phyloP scores from a whole-genome alignment of 2,113 vertebrate species.

The Melanerpes aurifrons region DNA sequence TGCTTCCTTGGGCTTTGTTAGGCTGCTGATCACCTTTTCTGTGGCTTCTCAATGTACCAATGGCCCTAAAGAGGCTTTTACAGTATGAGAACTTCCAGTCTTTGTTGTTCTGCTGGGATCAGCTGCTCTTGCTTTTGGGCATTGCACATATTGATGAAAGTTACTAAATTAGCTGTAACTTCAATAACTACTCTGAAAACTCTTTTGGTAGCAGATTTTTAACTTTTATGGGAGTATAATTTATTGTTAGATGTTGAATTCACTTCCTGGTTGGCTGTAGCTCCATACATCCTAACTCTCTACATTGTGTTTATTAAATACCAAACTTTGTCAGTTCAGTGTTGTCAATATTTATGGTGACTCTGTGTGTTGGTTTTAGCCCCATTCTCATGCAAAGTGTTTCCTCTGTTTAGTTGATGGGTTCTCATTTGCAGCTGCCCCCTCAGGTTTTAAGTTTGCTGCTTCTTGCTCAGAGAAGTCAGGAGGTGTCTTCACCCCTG shows the following conservation, averaged over 20 bases:
- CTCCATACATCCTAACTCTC: not conserved
- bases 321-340: not conserved
- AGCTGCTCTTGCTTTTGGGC: not conserved
- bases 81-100: not conserved
- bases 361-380: not conserved
- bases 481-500: not conserved
- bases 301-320: conserved; percentile 36
- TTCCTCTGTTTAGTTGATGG: not conserved
- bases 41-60: not conserved
- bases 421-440: not conserved
- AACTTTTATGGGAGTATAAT: not conserved
- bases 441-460: not conserved
- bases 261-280: not conserved
- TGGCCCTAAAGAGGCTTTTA: not conserved
- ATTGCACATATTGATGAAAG: not conserved
- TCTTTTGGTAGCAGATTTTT: not conserved
- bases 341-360: conserved; percentile 4
- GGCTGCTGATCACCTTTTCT: not conserved
- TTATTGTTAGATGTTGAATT: not conserved
- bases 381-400: not conserved
- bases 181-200: not conserved
- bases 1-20: not conserved
- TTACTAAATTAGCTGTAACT: not conserved
- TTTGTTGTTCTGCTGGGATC: not conserved
- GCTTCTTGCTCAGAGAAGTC: not conserved